Percentiles rank a stretch among this genome's conserved stretches.
These are phyloP conservation scores for Orthosia gothica DNA, from an alignment of 2,888 invertebrate genomes.

Conservation along the genomic window DNA sequence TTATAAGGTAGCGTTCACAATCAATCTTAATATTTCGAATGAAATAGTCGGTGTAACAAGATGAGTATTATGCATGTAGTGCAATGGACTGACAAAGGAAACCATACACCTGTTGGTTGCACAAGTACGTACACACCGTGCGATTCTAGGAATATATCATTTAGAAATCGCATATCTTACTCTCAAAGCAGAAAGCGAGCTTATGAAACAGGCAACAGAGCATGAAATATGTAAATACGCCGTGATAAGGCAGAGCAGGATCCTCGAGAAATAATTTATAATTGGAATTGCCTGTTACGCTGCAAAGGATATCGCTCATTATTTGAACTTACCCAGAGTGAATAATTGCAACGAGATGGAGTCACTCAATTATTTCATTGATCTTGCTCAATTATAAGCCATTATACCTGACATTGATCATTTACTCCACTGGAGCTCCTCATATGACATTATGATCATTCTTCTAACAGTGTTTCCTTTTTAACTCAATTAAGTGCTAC, in stretches of 20 bases:
- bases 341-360: slow-evolving; percentile 65
- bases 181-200: slow-evolving; percentile 64
- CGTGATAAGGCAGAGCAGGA: slow-evolving; percentile 38
- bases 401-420: slow-evolving; percentile 53
- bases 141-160: slow-evolving; percentile 63
- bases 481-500: slow-evolving; percentile 17
- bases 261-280: slow-evolving; percentile 46
- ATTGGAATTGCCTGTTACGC: slow-evolving; percentile 55
- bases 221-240: slow-evolving; percentile 60
- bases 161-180: slow-evolving; percentile 66
- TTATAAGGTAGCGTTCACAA: not conserved
- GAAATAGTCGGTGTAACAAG: slow-evolving; percentile 40
- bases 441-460: slow-evolving; percentile 16
- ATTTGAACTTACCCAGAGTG: slow-evolving; percentile 64
- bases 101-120: slow-evolving; percentile 55
- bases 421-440: slow-evolving; percentile 24
- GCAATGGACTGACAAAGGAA: slow-evolving; percentile 63
- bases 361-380: slow-evolving; percentile 63
- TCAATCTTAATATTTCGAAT: slow-evolving; percentile 21
- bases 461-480: slow-evolving; percentile 15
- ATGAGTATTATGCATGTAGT: slow-evolving; percentile 50
- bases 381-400: slow-evolving; percentile 49
- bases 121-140: slow-evolving; percentile 38
- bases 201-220: slow-evolving; percentile 58
- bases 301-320: slow-evolving; percentile 71